Evolutionary conservation across 2,888 invertebrate species (phyloP).

Genomic region (Drosophila limbata): DNA sequence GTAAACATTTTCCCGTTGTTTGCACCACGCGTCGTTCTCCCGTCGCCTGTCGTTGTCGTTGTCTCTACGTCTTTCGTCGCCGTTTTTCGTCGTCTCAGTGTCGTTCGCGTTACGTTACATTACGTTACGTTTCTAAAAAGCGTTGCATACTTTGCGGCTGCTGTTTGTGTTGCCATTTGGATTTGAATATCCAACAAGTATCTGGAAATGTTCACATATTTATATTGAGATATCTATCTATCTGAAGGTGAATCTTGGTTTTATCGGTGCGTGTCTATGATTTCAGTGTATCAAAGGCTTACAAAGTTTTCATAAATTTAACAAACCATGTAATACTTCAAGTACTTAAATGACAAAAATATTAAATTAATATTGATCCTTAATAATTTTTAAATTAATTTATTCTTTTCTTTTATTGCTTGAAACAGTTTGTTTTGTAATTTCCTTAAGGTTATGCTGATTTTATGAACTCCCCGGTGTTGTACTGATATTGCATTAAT

Average conservation of each 20-base stretch:
- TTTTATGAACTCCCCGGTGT: not conserved
- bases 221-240: constrained; percentile 13
- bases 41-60: constrained; percentile 52
- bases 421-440: not conserved
- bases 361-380: not conserved
- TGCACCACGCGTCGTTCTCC: constrained; percentile 69
- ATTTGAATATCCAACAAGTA: constrained; percentile 25
- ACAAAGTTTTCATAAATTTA: constrained; percentile 21
- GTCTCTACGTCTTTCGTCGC: constrained; percentile 60
- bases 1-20: constrained; percentile 77
- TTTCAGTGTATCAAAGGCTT: constrained; percentile 55
- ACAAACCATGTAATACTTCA: constrained; percentile 32
- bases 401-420: not conserved
- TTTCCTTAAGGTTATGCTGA: not conserved
- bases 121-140: constrained; percentile 43
- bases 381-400: not conserved
- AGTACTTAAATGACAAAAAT: not conserved
- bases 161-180: constrained; percentile 37
- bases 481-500: constrained; percentile 9
- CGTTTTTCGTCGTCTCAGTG: constrained; percentile 64
- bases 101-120: constrained; percentile 58
- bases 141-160: constrained; percentile 51
- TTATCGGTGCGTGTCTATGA: constrained; percentile 68
- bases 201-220: constrained; percentile 7
- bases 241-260: constrained; percentile 45